Evolutionary conservation across 2,797 vertebrate genomes (phyloP).

Genomic region (Sebastes melanostomus): DNA sequence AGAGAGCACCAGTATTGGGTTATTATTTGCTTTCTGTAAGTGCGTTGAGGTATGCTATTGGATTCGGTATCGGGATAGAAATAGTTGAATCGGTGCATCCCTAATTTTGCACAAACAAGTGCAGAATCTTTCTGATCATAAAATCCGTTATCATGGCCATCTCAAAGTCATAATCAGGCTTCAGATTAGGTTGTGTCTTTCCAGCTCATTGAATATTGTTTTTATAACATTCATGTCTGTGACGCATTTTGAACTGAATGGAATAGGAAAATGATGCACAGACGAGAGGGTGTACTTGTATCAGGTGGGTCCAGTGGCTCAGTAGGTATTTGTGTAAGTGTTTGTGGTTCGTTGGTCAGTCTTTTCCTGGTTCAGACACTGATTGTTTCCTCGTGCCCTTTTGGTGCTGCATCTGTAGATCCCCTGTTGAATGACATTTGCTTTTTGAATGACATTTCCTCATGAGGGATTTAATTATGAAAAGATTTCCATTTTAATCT

Average conservation of each 20-base stretch:
- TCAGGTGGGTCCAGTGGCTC: conserved; percentile 29
- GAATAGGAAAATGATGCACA: conserved; percentile 15
- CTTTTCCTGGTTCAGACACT: conserved; percentile 45
- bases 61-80: neutral
- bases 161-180: neutral
- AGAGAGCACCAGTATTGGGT: neutral
- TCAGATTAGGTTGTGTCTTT: neutral
- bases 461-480: conserved; percentile 39
- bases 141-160: neutral
- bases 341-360: conserved; percentile 10
- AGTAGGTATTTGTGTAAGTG: conserved; percentile 2
- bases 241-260: conserved; percentile 7
- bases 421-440: conserved; percentile 48
- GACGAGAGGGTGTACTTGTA: neutral
- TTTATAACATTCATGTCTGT: conserved; percentile 9
- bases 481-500: conserved; percentile 48
- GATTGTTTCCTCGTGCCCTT: conserved; percentile 53
- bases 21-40: neutral
- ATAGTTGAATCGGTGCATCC: neutral
- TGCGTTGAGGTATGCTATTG: neutral
- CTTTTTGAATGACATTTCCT: conserved; percentile 65
- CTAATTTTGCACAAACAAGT: no score
- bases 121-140: neutral
- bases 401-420: conserved; percentile 38
- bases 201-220: conserved; percentile 1